phyloP scores from a whole-genome alignment of 2,797 vertebrate genomes.

The Taeniopygia guttata region DNA sequence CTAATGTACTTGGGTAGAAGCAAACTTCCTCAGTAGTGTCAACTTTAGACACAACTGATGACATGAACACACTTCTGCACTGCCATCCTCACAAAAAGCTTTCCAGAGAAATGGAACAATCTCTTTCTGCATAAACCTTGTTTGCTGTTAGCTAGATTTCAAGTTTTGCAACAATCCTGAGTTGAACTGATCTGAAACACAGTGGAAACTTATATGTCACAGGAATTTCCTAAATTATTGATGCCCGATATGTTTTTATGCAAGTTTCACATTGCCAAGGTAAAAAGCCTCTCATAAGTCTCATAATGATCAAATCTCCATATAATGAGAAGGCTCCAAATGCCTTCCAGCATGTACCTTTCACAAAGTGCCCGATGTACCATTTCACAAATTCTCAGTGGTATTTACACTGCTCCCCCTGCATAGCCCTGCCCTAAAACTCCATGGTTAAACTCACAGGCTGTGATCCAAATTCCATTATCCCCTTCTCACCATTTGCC shows the following conservation, averaged over 20 bases:
- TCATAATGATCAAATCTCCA: neutral
- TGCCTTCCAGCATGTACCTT: rapidly evolving
- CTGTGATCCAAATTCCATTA: neutral
- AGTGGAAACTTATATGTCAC: neutral
- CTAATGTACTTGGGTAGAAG: neutral
- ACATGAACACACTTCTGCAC: neutral
- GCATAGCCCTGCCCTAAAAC: neutral
- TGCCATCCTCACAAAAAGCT: neutral
- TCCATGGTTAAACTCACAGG: neutral
- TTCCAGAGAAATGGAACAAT: neutral
- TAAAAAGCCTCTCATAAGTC: neutral
- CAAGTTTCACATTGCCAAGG: neutral
- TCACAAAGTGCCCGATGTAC: rapidly evolving
- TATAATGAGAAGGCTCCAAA: neutral
- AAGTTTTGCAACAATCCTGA: neutral
- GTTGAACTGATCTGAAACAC: neutral
- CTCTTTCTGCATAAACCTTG: neutral
- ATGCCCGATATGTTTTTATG: neutral
- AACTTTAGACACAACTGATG: neutral
- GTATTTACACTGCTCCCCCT: neutral
- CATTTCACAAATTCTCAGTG: neutral
- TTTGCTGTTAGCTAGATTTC: neutral
- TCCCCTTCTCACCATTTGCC: neutral
- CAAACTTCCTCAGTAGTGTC: neutral
- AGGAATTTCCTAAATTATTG: neutral